Conservation (phyloP, 2,113 vertebrate species). For the Atlantisia rogersi region DNA sequence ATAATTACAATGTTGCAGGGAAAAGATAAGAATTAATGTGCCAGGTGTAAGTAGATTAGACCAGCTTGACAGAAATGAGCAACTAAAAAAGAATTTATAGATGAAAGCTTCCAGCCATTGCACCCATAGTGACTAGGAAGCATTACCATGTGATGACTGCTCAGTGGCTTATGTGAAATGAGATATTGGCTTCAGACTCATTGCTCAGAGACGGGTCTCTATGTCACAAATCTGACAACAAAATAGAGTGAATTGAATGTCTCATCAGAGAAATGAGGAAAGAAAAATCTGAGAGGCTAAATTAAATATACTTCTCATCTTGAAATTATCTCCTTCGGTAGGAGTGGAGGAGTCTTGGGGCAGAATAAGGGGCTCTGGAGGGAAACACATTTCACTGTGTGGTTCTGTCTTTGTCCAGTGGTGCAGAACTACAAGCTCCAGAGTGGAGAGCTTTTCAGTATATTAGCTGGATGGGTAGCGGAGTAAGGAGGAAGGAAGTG, state of each 20-base stretch:
- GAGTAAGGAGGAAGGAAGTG: neutral
- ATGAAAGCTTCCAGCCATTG: constrained; percentile 66
- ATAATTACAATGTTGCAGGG: constrained; percentile 76
- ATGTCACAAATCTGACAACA: constrained; percentile 56
- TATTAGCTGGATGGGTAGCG: neutral
- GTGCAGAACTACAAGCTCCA: neutral
- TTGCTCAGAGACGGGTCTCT: constrained; percentile 48
- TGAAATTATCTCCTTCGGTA: neutral
- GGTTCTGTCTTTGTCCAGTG: neutral
- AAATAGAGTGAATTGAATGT: constrained; percentile 46
- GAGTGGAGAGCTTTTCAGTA: neutral
- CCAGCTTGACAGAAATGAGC: constrained; percentile 72
- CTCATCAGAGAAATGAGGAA: neutral
- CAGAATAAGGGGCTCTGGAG: neutral
- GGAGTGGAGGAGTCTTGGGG: neutral
- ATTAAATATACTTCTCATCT: constrained; percentile 5
- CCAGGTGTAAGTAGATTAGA: constrained; percentile 78
- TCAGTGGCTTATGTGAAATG: constrained; percentile 61
- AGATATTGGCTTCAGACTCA: constrained; percentile 59
- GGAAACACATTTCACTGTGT: neutral
- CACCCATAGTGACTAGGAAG: constrained; percentile 48
- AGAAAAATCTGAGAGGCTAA: neutral
- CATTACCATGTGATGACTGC: constrained; percentile 46
- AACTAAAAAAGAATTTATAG: constrained; percentile 72
- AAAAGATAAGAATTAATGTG: constrained; percentile 79